These are phyloP conservation scores for Megathymus violae DNA, from an alignment of 1,140 invertebrate species.

Conservation along the genomic window DNA sequence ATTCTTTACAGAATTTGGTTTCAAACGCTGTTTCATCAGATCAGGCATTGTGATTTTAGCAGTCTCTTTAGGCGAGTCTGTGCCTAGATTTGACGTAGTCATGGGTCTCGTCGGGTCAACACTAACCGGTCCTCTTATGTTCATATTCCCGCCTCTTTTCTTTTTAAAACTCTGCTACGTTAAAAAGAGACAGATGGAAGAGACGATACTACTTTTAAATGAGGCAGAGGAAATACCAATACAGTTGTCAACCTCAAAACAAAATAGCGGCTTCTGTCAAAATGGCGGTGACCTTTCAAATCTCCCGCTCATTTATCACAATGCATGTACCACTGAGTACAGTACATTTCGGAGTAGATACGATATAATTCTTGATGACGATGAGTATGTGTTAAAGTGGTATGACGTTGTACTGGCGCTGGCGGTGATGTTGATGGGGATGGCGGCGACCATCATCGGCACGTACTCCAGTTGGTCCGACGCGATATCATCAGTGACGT, in stretches of 20 bases:
- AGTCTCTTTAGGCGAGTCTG: constrained; percentile 91
- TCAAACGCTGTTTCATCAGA: constrained; percentile 89
- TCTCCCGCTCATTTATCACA: constrained; percentile 48
- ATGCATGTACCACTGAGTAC: constrained; percentile 55
- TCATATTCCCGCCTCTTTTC: constrained; percentile 93
- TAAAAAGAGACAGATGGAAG: constrained; percentile 54
- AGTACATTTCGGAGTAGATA: constrained; percentile 62
- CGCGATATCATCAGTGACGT: constrained; percentile 84
- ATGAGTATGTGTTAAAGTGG: constrained; percentile 62
- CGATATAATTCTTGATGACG: constrained; percentile 29
- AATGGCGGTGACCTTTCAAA: constrained; percentile 55
- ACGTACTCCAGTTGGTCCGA: constrained; percentile 86
- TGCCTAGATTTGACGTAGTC: constrained; percentile 95
- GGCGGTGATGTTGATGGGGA: constrained; percentile 83
- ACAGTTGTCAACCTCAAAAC: background rate
- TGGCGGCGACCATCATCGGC: constrained; percentile 84
- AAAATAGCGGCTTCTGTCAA: constrained; percentile 40
- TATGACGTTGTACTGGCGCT: constrained; percentile 74
- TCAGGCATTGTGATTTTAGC: constrained; percentile 88
- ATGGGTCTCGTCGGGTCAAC: constrained; percentile 94
- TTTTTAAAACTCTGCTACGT: constrained; percentile 86
- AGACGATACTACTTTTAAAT: constrained; percentile 18
- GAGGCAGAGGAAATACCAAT: constrained; percentile 17
- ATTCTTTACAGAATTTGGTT: constrained; percentile 89
- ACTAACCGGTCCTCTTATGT: constrained; percentile 92